Percentiles rank a stretch among this genome's conserved stretches.
These are phyloP conservation scores for Rhizoglyphus robini DNA, from an alignment of 1,140 invertebrate genomes.

Conservation along the genomic window DNA sequence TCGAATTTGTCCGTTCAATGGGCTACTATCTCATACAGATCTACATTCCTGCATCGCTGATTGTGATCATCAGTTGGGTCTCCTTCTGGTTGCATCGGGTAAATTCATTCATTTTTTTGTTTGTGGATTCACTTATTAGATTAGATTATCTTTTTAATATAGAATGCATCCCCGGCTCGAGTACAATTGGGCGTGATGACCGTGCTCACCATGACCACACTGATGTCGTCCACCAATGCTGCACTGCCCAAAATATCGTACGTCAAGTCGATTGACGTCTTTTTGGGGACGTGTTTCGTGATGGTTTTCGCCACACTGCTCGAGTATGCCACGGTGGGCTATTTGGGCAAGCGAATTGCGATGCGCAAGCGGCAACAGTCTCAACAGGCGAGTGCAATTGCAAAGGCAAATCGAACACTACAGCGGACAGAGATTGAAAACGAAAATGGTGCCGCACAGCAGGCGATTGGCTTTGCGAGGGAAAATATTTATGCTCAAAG, in stretches of 20 bases:
- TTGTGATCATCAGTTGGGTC: slow-evolving; percentile 41
- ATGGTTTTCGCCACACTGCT: slow-evolving; percentile 89
- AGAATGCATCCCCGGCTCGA: slow-evolving; percentile 34
- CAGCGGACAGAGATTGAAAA: background rate
- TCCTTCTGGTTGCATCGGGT: slow-evolving; percentile 38
- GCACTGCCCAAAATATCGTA: slow-evolving; percentile 95
- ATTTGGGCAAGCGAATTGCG: slow-evolving; percentile 86
- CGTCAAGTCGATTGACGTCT: slow-evolving; percentile 96
- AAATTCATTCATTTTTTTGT: no score
- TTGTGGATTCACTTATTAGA: background rate
- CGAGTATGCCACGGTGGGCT: slow-evolving; percentile 85
- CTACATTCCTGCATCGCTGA: slow-evolving; percentile 40
- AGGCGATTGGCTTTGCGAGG: no score
- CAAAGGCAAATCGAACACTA: background rate
- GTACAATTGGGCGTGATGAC: slow-evolving; percentile 42
- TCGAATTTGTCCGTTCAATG: slow-evolving; percentile 35
- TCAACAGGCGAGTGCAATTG: background rate
- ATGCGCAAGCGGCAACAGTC: slow-evolving; percentile 61
- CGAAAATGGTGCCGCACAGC: background rate
- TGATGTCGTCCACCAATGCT: slow-evolving; percentile 96
- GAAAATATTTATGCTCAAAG: no score
- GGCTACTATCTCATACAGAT: slow-evolving; percentile 44
- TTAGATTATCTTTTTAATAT: background rate
- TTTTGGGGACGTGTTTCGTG: slow-evolving; percentile 95
- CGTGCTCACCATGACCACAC: slow-evolving; percentile 78